Percentiles rank a stretch among this genome's conserved stretches.
phyloP scores from a whole-genome alignment of 1,140 invertebrate species.

The Lasioglossum baleicum region DNA sequence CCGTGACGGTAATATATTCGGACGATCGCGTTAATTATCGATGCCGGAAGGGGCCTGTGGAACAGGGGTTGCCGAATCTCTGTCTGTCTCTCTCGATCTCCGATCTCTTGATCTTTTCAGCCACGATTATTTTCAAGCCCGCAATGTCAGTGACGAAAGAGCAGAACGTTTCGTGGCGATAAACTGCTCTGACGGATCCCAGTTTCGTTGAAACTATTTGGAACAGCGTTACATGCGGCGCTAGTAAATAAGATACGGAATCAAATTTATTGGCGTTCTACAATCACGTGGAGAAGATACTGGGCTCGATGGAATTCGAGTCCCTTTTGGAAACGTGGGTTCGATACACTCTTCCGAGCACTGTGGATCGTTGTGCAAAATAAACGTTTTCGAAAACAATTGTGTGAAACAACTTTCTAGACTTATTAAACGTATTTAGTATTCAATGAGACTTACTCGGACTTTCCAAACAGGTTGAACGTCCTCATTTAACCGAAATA shows the following conservation, averaged over 20 bases:
- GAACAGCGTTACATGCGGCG: neutral
- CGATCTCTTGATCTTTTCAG: neutral
- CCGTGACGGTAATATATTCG: neutral
- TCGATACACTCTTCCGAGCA: too few relatives aligned
- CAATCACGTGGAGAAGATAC: neutral
- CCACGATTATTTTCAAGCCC: slow-evolving; percentile 13
- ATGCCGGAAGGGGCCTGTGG: neutral
- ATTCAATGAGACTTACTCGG: neutral
- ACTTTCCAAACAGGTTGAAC: neutral
- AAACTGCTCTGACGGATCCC: neutral
- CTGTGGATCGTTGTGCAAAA: too few relatives aligned
- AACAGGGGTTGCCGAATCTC: neutral
- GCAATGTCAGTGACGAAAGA: neutral
- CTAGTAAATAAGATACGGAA: neutral
- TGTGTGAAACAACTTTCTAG: too few relatives aligned
- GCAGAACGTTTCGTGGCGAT: neutral
- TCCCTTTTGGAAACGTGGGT: neutral
- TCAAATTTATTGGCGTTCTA: neutral
- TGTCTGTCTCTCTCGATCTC: neutral
- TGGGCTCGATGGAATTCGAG: neutral
- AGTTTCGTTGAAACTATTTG: slow-evolving; percentile 3
- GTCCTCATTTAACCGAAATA: neutral
- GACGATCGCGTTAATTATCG: neutral
- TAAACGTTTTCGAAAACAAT: too few relatives aligned
- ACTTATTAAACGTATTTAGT: too few relatives aligned